Base-by-base conservation (phyloP, 2,113 vertebrate species). In the Chroicocephalus ridibundus region DNA sequence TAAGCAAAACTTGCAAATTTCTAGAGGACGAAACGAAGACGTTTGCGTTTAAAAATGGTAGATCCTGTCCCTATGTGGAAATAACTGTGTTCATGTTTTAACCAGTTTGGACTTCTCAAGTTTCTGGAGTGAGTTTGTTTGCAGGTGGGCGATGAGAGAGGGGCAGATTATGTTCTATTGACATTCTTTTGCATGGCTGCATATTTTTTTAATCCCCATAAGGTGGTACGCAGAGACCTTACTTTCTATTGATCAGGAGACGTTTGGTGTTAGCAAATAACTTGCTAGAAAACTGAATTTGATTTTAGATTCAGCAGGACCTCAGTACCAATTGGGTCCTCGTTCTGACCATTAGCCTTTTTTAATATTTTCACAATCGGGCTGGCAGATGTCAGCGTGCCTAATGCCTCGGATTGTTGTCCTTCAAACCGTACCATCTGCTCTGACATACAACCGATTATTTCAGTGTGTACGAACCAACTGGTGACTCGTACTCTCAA, bases 281-380 rank as follows among this genome's bases (percentile, higher is more conserved):
- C 46, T 49, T 57, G 6, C 4, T 57, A 32, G 34, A 70, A 87
- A 44, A 13, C 36, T 52, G 42, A 90, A 74, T 62, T 77, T 19
- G 54, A 29, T 75, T 79, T 22, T 4, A 80, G 6, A 27, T 76
- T 49, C 62, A 76, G 9, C 10, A 51, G 24, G 26, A 32, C 17
- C 32, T 82, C 22, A 51, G 19, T 55, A 68, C 1, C 3, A 51
- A 3, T 3, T 15, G 31, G 3, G 3, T 69, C 32, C 6, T 64
- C 18, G 32, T n/a, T 75, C 5, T 1, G 34, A 34, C 26, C 1
- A 0, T 79, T 79, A 79, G 57, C 1, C 1, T 34, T 38, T 85
- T 46, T 6, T n/a, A 57, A 38, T 60, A 40, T 64, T 81, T 75
- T 90, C 52, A 26, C 27, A 40, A 8, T 40, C n/a, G 84, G 8